These are phyloP conservation scores for Brachionichthys hirsutus DNA, from an alignment of 2,113 vertebrate species.

Conservation along the genomic window DNA sequence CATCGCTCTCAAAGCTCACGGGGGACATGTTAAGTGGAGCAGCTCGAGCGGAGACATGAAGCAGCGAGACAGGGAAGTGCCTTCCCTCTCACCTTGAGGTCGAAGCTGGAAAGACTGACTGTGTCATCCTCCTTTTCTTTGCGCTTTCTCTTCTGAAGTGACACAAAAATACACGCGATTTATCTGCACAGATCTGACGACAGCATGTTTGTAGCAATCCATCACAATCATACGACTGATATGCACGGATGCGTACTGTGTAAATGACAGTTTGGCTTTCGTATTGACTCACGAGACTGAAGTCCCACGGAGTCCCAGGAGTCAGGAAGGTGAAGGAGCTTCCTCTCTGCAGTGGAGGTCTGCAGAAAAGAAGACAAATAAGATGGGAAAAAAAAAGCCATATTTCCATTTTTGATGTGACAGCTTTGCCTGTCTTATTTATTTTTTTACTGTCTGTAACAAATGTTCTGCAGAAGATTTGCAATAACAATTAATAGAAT, in stretches of 20 bases:
- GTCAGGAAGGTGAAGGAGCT: slow-evolving; percentile 74
- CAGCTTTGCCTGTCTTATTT: not conserved
- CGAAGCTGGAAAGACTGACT: slow-evolving; percentile 70
- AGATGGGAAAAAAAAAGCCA: not conserved
- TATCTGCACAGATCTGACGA: not conserved
- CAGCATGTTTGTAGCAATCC: not conserved
- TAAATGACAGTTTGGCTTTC: not conserved
- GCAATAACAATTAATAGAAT: no score
- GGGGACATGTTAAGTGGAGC: slow-evolving; percentile 14
- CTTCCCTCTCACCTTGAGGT: slow-evolving; percentile 68
- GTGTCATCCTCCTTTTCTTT: slow-evolving; percentile 74
- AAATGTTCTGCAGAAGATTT: not conserved
- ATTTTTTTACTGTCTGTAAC: not conserved
- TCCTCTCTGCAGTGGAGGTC: slow-evolving; percentile 68
- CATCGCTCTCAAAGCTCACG: no score
- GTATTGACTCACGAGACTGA: slow-evolving; percentile 65
- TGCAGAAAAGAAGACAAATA: slow-evolving; percentile 31
- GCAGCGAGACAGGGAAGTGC: not conserved
- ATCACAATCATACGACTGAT: not conserved
- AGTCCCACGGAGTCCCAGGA: slow-evolving; percentile 73
- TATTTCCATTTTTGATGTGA: not conserved
- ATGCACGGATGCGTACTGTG: no score
- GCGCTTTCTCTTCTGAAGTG: slow-evolving; percentile 68
- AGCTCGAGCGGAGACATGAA: not conserved
- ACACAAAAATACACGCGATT: slow-evolving; percentile 7